A percentile compares a stretch with the other conserved stretches of the same genome.
phyloP scores from a whole-genome alignment of 2,888 invertebrate species.

The Entomobrya multifasciata region DNA sequence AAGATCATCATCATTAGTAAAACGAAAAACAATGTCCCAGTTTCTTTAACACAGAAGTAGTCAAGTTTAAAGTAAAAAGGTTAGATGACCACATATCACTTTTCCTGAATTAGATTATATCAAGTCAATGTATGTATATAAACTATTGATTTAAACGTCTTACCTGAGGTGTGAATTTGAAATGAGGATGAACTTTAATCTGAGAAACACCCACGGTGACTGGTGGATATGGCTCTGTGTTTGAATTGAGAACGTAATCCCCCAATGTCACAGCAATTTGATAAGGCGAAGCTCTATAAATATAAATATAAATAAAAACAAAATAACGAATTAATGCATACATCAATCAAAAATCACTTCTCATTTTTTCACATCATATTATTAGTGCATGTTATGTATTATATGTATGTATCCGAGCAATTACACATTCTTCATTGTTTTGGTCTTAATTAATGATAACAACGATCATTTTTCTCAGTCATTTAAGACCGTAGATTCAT shows the following conservation, averaged over 20 bases:
- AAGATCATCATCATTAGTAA: not conserved
- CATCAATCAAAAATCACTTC: not conserved
- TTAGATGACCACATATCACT: slow-evolving; percentile 7
- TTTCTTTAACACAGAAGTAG: not conserved
- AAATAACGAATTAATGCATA: not conserved
- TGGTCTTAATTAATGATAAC: too few species aligned
- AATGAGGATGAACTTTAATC: slow-evolving; percentile 94
- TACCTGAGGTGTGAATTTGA: slow-evolving; percentile 93
- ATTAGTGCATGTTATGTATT: not conserved
- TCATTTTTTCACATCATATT: not conserved
- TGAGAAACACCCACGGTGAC: slow-evolving; percentile 95
- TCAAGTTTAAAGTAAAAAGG: not conserved
- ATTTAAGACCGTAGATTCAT: too few species aligned
- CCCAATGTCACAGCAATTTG: slow-evolving; percentile 95
- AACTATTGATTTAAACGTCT: too few species aligned
- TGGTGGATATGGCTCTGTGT: slow-evolving; percentile 93
- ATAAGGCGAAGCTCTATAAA: slow-evolving; percentile 88
- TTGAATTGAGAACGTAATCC: slow-evolving; percentile 96
- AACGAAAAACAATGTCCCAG: slow-evolving; percentile 15
- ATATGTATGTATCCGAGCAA: too few species aligned
- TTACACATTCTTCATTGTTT: too few species aligned
- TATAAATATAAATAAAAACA: slow-evolving; percentile 19
- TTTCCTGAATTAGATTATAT: slow-evolving; percentile 13
- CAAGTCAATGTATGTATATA: too few species aligned
- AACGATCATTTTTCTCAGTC: too few species aligned